Evolutionary conservation across 2,888 invertebrate species (phyloP).

Genomic region (Metellina segmentata): DNA sequence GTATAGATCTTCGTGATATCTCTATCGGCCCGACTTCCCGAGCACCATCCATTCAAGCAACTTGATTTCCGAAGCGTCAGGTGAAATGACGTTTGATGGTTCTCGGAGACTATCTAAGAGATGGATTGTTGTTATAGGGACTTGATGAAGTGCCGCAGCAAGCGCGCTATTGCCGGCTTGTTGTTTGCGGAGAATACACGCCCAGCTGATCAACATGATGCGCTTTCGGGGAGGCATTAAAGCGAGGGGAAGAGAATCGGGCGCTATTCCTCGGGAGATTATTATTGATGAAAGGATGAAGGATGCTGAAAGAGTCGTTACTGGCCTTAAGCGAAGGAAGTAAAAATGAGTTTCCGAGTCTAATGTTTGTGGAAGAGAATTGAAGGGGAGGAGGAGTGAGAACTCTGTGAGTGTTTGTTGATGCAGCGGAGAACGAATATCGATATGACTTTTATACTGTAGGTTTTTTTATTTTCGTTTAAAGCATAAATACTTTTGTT

Average conservation of each 20-base stretch:
- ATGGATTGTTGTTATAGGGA: constrained; percentile 40
- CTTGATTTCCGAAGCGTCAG: constrained; percentile 74
- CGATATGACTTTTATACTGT: not conserved
- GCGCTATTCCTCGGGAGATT: constrained; percentile 45
- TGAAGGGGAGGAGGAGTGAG: constrained; percentile 2
- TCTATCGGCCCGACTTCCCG: constrained; percentile 59
- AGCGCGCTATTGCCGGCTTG: constrained; percentile 38
- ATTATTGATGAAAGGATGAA: constrained; percentile 61
- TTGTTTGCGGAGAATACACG: constrained; percentile 39
- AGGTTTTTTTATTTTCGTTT: too few species aligned
- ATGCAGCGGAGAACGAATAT: not conserved
- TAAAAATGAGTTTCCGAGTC: constrained; percentile 41
- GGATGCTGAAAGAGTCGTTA: constrained; percentile 32
- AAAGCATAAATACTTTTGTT: too few species aligned
- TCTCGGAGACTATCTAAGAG: constrained; percentile 46
- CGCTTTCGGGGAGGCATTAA: constrained; percentile 55
- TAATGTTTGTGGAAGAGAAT: constrained; percentile 34
- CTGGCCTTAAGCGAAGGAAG: constrained; percentile 14
- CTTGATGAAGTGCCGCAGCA: constrained; percentile 61
- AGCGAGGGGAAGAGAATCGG: constrained; percentile 48
- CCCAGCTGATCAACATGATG: constrained; percentile 61
- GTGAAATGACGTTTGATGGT: constrained; percentile 75
- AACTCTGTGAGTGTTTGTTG: not conserved
- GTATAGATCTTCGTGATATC: constrained; percentile 67
- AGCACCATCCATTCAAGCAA: constrained; percentile 68